phyloP scores from a whole-genome alignment of 2,797 vertebrate genomes.

The Dermochelys coriacea region DNA sequence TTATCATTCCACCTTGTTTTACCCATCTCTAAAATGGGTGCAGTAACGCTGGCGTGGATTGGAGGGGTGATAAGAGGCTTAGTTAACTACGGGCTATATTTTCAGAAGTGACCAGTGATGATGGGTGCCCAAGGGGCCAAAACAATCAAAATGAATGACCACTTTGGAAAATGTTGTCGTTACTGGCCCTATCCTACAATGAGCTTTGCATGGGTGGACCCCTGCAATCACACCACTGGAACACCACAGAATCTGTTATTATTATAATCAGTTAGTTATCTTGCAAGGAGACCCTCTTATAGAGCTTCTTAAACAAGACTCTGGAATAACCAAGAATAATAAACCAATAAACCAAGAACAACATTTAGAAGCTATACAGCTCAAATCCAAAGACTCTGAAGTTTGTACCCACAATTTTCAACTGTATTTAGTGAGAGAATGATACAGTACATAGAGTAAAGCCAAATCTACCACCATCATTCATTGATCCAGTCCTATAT shows the following conservation, averaged over 20 bases:
- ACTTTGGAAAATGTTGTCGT: slow-evolving; percentile 14
- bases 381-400: slow-evolving; percentile 14
- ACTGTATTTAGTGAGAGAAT: not conserved
- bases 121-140: not conserved
- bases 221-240: not conserved
- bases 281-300: slow-evolving; percentile 17
- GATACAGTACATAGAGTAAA: not conserved
- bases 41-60: not conserved
- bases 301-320: slow-evolving; percentile 47
- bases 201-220: slow-evolving; percentile 20
- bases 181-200: not conserved
- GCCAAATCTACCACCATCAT: not conserved
- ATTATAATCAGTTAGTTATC: slow-evolving; percentile 36
- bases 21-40: not conserved
- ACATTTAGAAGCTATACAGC: slow-evolving; percentile 17
- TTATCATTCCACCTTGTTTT: not conserved
- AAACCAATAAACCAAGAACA: not conserved
- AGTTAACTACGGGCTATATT: slow-evolving; percentile 18
- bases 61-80: not conserved
- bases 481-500: not conserved
- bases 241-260: not conserved
- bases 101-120: slow-evolving; percentile 45
- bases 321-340: no score
- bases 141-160: slow-evolving; percentile 18
- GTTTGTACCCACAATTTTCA: not conserved